Evolutionary conservation across 2,113 vertebrate genomes (phyloP).

Genomic region (Castor canadensis): DNA sequence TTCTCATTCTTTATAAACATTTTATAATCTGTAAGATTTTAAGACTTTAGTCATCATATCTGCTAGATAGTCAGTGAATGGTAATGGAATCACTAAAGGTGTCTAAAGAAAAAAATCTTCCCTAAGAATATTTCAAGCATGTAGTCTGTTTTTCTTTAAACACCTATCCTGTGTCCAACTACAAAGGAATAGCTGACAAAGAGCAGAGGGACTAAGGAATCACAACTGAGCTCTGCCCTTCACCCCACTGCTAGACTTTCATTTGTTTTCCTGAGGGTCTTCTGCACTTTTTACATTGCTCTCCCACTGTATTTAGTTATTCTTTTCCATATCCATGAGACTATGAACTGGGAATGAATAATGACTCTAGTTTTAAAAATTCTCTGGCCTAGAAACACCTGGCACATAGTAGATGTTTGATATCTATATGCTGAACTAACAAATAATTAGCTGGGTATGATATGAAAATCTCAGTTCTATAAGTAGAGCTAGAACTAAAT

Average conservation of each 20-base stretch:
- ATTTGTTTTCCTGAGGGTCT: fast-evolving
- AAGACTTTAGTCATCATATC: background rate
- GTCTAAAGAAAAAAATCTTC: background rate
- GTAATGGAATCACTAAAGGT: background rate
- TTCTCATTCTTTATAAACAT: background rate
- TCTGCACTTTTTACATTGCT: background rate
- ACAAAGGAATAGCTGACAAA: background rate
- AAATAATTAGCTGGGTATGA: background rate
- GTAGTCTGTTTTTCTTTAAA: background rate
- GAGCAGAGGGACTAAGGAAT: background rate
- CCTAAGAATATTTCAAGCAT: background rate
- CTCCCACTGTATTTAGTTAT: background rate
- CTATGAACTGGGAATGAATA: background rate
- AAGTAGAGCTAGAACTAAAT: background rate
- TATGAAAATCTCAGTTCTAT: background rate
- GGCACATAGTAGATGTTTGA: background rate
- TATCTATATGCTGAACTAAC: background rate
- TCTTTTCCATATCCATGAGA: background rate
- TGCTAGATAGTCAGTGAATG: background rate
- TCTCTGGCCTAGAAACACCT: background rate
- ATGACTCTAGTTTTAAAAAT: background rate
- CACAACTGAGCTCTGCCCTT: background rate
- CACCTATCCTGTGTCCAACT: background rate
- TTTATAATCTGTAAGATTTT: constrained; percentile 16
- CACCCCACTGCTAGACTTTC: background rate